These are phyloP conservation scores for Hippocampus mohnikei DNA, from an alignment of 2,113 vertebrate genomes.

Conservation along the genomic window DNA sequence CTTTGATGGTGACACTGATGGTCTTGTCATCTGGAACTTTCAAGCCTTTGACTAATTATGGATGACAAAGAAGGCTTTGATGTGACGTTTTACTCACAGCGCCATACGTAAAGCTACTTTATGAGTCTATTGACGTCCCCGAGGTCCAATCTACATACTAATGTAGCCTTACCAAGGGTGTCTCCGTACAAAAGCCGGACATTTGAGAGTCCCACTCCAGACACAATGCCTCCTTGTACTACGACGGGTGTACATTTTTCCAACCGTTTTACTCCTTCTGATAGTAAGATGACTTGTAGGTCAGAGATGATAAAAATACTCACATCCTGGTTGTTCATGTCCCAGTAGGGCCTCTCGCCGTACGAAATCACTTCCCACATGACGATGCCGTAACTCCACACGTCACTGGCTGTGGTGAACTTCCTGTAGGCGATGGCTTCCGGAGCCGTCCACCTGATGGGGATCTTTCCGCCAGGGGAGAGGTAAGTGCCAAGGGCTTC, in stretches of 20 bases:
- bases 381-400: conserved; percentile 94
- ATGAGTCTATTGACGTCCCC: not conserved
- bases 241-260: not conserved
- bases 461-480: conserved; percentile 91
- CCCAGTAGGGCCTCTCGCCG: conserved; percentile 94
- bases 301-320: conserved; percentile 55
- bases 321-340: conserved; percentile 97
- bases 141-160: not conserved
- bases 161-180: too few species aligned
- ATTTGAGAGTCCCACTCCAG: too few species aligned
- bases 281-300: not conserved
- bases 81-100: not conserved
- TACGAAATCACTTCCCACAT: conserved; percentile 99
- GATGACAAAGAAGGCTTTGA: not conserved
- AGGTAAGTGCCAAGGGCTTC: conserved; percentile 73
- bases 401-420: conserved; percentile 90
- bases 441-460: conserved; percentile 95
- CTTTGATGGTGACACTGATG: not conserved
- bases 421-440: conserved; percentile 96
- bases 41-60: not conserved
- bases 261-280: not conserved
- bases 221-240: not conserved
- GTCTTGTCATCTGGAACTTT: not conserved
- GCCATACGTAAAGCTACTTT: not conserved
- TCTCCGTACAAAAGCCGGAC: not conserved